These are phyloP conservation scores for Linurgus olivaceus DNA, from an alignment of 2,797 vertebrate genomes.

Conservation along the genomic window DNA sequence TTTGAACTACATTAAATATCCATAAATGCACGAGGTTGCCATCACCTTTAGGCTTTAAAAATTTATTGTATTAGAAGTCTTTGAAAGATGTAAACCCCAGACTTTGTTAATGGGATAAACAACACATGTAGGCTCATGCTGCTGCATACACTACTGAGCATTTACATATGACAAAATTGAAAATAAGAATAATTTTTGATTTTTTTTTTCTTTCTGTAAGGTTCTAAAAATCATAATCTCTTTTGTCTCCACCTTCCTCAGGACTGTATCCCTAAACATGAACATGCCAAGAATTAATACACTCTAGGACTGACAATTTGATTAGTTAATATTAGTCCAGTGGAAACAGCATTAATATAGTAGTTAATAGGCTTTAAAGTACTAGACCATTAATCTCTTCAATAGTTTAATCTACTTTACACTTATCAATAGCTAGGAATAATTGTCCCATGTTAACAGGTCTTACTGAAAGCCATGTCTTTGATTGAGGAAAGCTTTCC, in stretches of 20 bases:
- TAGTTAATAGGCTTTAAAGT: not conserved
- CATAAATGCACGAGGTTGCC: not conserved
- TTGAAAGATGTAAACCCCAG: not conserved
- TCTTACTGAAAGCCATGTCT: not conserved
- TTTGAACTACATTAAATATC: not conserved
- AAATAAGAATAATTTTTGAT: not conserved
- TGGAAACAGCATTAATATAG: not conserved
- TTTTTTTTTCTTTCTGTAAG: not conserved
- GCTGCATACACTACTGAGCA: fast-evolving
- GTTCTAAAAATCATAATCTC: not conserved
- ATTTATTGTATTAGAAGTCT: not conserved
- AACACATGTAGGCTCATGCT: fast-evolving
- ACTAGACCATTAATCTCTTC: not conserved
- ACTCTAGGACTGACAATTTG: not conserved
- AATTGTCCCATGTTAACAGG: not conserved
- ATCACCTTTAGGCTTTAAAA: not conserved
- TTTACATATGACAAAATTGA: not conserved
- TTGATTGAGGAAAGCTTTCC: not conserved
- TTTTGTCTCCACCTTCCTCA: not conserved
- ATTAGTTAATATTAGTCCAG: not conserved
- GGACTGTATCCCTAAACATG: not conserved
- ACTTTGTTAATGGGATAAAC: not conserved
- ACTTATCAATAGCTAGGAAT: not conserved
- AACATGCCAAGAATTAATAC: not conserved
- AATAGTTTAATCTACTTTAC: not conserved